Base-by-base conservation (phyloP, 1,140 invertebrate species). In the Stegodyphus dumicola region DNA sequence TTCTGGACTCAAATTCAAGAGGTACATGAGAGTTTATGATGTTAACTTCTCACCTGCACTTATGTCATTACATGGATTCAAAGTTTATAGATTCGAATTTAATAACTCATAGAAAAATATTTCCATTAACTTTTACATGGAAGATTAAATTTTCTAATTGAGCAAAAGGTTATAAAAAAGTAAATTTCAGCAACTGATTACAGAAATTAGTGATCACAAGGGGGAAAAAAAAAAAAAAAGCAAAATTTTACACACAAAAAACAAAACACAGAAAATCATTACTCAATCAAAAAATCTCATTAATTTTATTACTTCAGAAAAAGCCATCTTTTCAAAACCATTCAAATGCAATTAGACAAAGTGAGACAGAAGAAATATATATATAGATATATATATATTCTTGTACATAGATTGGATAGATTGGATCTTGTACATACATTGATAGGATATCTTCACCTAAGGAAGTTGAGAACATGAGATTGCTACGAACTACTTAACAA, bases 1-100 rank as follows among this genome's bases (percentile, higher is more conserved):
- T 75, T 85, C 73, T 85, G 81, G 81, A 85, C 81, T 73, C 51
- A 77, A 60, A 64, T 75, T 75, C 71, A 66, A 53, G 67, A 85
- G 5, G 7, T 7, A n/a, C 17, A 17, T 67, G 65, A 67, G 81
- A 76, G 81, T 85, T 77, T 67, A 85, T 49, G 71, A 10, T 70
- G 15, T 64, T 51, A 60, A 73, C 69, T 51, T 71, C 33, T 69
- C n/a, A 33, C 48, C 71, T 54, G 54, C 18, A 51, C 70, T 73
- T 48, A 60, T 70, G n/a, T 15, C 52, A 74, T 9, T 74, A 33
- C 49, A 67, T 9, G 66, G 13, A 18, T 71, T 71, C 11, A 33
- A 33, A 33, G 33, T 33, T 33, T 33, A 33, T 33, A 33, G 33
- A 33, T 33, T 33, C 9, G 17, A 15, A 67, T 67, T 9, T 67